Percentiles rank a stretch among this genome's conserved stretches.
Evolutionary conservation across 2,888 invertebrate species (phyloP).

Genomic region (Stramonita haemastoma): DNA sequence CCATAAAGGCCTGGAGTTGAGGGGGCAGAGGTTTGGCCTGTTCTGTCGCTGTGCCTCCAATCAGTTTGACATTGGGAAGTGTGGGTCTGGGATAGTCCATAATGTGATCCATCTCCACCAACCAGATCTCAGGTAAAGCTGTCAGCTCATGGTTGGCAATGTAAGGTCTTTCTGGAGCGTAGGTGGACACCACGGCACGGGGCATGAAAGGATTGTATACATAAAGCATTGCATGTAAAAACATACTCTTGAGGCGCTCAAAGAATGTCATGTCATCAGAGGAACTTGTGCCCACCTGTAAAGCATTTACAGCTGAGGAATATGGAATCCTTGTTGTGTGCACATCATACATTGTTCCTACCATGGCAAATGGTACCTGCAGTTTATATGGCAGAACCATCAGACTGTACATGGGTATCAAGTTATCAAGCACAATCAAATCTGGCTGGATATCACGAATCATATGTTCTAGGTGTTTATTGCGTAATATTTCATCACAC

Average conservation of each 20-base stretch:
- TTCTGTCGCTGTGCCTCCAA: too few relatives aligned
- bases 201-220: not conserved
- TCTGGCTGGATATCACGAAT: not conserved
- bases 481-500: not conserved
- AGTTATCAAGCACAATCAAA: conserved; percentile 15
- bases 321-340: not conserved
- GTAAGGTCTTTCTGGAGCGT: not conserved
- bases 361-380: not conserved
- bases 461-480: not conserved
- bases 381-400: not conserved
- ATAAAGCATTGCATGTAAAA: not conserved
- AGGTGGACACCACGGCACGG: conserved; percentile 32
- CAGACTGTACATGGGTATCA: not conserved
- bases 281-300: not conserved
- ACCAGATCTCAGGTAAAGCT: not conserved
- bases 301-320: not conserved
- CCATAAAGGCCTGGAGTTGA: conserved; percentile 48
- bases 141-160: not conserved
- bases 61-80: too few relatives aligned
- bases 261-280: conserved; percentile 30
- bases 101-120: too few relatives aligned
- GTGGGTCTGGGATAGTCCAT: too few relatives aligned
- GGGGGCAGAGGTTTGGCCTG: conserved; percentile 2
- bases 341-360: not conserved
- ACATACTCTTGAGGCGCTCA: conserved; percentile 32